phyloP scores from a whole-genome alignment of 2,797 vertebrate genomes.

The Gephyroberyx darwinii region DNA sequence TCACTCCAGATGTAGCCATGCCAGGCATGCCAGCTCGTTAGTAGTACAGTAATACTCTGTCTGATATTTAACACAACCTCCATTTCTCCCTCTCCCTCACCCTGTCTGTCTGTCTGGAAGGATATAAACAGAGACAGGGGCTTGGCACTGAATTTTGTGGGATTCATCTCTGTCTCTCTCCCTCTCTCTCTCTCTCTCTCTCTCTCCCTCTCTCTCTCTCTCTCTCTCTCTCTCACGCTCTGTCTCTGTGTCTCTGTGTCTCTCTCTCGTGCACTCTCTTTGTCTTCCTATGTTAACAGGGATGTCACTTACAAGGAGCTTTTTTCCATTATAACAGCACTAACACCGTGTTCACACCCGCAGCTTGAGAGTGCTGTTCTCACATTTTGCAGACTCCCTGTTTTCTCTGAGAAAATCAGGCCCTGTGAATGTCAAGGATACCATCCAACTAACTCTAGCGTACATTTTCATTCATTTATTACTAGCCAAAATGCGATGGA shows the following conservation, averaged over 20 bases:
- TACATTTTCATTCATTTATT: background rate
- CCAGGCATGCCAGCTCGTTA: background rate
- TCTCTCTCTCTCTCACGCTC: background rate
- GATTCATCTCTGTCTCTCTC: background rate
- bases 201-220: background rate
- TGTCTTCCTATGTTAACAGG: slow-evolving; percentile 22
- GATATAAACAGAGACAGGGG: no score
- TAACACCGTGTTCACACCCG: slow-evolving; percentile 73
- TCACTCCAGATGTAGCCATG: slow-evolving; percentile 12
- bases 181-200: background rate
- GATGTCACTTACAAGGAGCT: slow-evolving; percentile 36
- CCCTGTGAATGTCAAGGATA: background rate
- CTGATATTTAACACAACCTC: no score
- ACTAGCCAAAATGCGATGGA: background rate
- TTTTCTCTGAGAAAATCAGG: slow-evolving; percentile 40
- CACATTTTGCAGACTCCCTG: slow-evolving; percentile 54
- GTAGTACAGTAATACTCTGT: background rate
- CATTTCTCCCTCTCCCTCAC: background rate
- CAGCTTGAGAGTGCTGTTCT: slow-evolving; percentile 67
- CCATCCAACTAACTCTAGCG: background rate
- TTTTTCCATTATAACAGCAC: slow-evolving; percentile 62
- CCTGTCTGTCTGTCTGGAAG: background rate
- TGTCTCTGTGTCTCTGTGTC: slow-evolving; percentile 9
- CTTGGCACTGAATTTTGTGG: no score
- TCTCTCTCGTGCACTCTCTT: background rate